A percentile compares a stretch with the other conserved stretches of the same genome.
phyloP scores from a whole-genome alignment of 2,797 vertebrate species.

The Holocentrus rufus region DNA sequence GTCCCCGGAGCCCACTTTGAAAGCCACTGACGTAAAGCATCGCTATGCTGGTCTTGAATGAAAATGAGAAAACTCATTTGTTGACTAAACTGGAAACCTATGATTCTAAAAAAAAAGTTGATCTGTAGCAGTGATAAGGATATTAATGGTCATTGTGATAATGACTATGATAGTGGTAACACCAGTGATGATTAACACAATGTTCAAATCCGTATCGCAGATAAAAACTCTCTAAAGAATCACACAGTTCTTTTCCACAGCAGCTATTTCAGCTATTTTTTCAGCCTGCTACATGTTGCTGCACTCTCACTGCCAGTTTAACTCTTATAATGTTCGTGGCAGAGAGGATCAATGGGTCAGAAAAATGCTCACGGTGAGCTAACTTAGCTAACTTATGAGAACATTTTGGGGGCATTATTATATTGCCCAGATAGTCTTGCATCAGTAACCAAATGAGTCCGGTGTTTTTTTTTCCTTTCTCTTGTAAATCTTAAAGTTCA shows the following conservation, averaged over 20 bases:
- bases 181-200: not conserved
- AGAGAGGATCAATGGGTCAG: not conserved
- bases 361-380: slow-evolving; percentile 6
- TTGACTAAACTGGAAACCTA: not conserved
- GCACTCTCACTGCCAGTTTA: not conserved
- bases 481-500: slow-evolving; percentile 1
- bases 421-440: not conserved
- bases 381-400: not conserved
- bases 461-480: slow-evolving; percentile 7
- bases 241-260: not conserved
- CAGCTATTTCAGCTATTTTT: not conserved
- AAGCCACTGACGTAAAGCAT: too few species aligned
- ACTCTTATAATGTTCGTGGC: not conserved
- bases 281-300: too few species aligned
- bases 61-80: too few species aligned
- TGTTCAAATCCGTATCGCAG: not conserved
- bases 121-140: not conserved
- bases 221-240: not conserved
- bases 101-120: not conserved
- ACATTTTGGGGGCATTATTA: not conserved
- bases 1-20: too few species aligned
- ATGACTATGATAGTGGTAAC: not conserved
- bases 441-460: slow-evolving; percentile 1
- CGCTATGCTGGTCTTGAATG: too few species aligned
- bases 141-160: slow-evolving; percentile 3